phyloP scores from a whole-genome alignment of 2,113 vertebrate genomes.

The Phalacrocorax brasilianus region DNA sequence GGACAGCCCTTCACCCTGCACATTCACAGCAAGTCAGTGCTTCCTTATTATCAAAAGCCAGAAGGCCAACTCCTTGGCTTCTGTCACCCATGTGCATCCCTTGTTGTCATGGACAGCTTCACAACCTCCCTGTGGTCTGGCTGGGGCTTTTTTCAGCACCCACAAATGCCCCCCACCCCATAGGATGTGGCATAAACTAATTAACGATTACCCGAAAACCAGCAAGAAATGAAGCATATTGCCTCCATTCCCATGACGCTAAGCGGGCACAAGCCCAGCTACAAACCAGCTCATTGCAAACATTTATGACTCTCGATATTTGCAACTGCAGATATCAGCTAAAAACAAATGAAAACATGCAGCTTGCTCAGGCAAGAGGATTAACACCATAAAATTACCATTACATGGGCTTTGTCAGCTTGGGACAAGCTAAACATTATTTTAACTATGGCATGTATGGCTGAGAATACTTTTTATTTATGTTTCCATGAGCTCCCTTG shows the following conservation, averaged over 20 bases:
- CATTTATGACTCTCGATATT: background rate
- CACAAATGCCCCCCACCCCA: background rate
- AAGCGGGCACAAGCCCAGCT: background rate
- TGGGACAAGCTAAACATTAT: background rate
- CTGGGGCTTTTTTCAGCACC: background rate
- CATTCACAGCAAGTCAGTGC: background rate
- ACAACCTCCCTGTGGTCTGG: background rate
- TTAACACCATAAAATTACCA: background rate
- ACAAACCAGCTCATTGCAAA: background rate
- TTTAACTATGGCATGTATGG: background rate
- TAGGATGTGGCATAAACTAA: background rate
- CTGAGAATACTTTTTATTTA: background rate
- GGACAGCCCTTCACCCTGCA: background rate
- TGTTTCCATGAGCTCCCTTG: background rate
- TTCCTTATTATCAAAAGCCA: background rate
- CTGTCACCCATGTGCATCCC: background rate
- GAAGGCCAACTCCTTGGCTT: background rate
- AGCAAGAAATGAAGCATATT: background rate
- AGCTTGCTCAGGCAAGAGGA: background rate
- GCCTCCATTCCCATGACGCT: background rate
- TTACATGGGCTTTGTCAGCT: background rate
- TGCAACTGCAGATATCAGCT: background rate
- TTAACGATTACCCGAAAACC: background rate
- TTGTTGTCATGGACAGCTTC: accelerated
- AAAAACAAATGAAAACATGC: background rate